A percentile compares a stretch with the other conserved stretches of the same genome.
Conservation (phyloP, 2,888 invertebrate genomes). For the Meloe dianella region DNA sequence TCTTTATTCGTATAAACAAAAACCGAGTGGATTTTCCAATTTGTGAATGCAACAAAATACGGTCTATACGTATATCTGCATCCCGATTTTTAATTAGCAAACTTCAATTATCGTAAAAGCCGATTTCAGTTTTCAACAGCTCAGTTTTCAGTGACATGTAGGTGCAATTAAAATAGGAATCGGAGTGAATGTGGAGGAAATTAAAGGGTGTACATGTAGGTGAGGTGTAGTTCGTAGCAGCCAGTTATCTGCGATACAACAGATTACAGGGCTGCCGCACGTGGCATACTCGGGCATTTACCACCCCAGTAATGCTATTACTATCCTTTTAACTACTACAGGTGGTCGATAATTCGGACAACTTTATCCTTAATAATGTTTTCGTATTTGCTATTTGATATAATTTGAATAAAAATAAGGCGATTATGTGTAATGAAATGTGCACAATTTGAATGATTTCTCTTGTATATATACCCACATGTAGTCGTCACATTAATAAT, state of each 20-base stretch:
- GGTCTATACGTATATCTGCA: not conserved
- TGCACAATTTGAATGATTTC: not conserved
- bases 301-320: constrained; percentile 8
- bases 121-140: constrained; percentile 45
- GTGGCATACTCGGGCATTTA: constrained; percentile 36
- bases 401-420: not conserved
- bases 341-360: constrained; percentile 7
- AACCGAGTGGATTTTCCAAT: constrained; percentile 6
- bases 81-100: constrained; percentile 31
- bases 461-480: not conserved
- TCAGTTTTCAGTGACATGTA: constrained; percentile 47
- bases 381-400: not conserved
- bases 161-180: constrained; percentile 49
- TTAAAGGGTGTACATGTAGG: constrained; percentile 53
- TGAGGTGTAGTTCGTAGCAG: constrained; percentile 49
- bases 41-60: not conserved
- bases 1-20: constrained; percentile 2
- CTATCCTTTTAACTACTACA: not conserved
- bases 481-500: constrained; percentile 38
- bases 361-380: not conserved
- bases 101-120: constrained; percentile 25
- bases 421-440: not conserved
- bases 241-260: constrained; percentile 49
- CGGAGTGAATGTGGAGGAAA: constrained; percentile 49
- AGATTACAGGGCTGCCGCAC: constrained; percentile 51